phyloP scores from a whole-genome alignment of 2,113 vertebrate species.

The Microcebus tavaratra region DNA sequence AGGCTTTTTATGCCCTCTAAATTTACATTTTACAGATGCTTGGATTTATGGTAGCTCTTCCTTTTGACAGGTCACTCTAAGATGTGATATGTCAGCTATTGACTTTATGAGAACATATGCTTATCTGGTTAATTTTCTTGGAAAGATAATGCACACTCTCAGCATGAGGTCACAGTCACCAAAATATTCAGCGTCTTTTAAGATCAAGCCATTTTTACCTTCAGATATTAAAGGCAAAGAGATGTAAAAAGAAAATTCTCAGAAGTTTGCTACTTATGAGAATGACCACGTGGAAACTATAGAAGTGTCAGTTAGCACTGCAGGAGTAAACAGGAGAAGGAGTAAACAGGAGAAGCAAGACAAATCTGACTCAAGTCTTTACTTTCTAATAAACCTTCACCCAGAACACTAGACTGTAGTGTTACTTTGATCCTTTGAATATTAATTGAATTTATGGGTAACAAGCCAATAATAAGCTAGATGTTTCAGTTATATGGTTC shows the following conservation, averaged over 20 bases:
- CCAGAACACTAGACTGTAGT: not conserved
- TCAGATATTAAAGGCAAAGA: conserved; percentile 30
- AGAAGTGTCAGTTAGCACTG: not conserved
- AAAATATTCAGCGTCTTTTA: conserved; percentile 41
- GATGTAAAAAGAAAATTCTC: not conserved
- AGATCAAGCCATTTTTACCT: conserved; percentile 17
- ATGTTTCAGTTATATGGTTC: not conserved
- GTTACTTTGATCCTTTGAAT: not conserved
- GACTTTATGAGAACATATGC: conserved; percentile 61
- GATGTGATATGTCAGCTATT: conserved; percentile 58
- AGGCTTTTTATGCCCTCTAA: not conserved
- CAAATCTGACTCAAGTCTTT: not conserved
- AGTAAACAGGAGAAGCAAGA: not conserved
- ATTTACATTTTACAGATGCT: conserved; percentile 60
- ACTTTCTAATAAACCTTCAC: not conserved
- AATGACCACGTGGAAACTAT: not conserved
- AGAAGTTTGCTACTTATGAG: not conserved
- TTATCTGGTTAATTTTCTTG: conserved; percentile 65
- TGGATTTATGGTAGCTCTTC: conserved; percentile 57
- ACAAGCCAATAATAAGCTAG: accelerated
- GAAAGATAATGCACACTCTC: not conserved
- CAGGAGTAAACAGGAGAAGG: not conserved
- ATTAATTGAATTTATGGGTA: not conserved
- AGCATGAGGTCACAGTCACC: conserved; percentile 23
- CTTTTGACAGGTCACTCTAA: conserved; percentile 62